These are phyloP conservation scores for Numida meleagris DNA, from an alignment of 2,113 vertebrate genomes.

Conservation along the genomic window DNA sequence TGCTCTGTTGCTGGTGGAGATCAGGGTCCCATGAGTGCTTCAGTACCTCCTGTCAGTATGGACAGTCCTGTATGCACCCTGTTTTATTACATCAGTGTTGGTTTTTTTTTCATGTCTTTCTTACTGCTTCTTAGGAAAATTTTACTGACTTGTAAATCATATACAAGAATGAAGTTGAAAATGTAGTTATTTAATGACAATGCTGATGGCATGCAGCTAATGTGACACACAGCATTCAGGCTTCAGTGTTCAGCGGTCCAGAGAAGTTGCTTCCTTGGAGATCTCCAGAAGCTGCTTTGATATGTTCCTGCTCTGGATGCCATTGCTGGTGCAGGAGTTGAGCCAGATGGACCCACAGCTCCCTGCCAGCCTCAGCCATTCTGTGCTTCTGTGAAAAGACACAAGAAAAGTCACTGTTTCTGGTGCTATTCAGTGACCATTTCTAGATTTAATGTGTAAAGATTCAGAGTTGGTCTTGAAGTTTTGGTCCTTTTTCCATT, in stretches of 20 bases:
- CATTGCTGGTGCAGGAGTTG: neutral
- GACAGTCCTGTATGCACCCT: accelerated
- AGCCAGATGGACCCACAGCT: neutral
- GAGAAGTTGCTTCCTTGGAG: neutral
- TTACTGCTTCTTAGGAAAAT: neutral
- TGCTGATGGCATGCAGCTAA: neutral
- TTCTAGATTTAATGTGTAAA: neutral
- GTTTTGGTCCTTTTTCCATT: neutral
- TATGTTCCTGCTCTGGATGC: neutral
- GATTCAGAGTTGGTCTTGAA: neutral
- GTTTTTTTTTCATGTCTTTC: neutral
- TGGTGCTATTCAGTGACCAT: neutral
- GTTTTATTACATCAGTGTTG: neutral
- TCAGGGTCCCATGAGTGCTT: too few relatives aligned
- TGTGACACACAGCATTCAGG: too few relatives aligned
- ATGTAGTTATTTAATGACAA: neutral
- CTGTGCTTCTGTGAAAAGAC: neutral
- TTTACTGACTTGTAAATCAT: neutral
- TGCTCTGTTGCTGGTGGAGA: too few relatives aligned
- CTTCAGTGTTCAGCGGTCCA: neutral
- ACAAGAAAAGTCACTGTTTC: neutral
- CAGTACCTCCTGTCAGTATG: neutral
- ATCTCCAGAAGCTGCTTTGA: neutral
- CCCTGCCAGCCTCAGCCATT: neutral
- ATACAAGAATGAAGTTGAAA: neutral